Conservation (phyloP, 1,140 invertebrate species). For the Zaprionus nigranus region DNA sequence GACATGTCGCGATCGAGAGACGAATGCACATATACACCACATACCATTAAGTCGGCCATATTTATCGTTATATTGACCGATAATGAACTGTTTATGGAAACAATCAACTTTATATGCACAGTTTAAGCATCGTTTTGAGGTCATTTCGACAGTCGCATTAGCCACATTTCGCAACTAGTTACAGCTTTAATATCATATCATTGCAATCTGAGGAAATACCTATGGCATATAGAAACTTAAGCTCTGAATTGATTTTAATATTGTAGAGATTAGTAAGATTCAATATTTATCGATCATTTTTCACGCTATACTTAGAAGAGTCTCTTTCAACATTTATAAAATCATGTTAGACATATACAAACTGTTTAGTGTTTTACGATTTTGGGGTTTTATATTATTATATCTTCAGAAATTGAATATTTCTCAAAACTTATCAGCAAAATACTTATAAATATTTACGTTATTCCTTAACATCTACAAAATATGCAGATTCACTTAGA, state of each 20-base stretch:
- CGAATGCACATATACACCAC: constrained; percentile 15
- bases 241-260: background rate
- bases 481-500: background rate
- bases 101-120: constrained; percentile 16
- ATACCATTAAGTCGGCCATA: constrained; percentile 25
- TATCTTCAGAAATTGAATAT: no score
- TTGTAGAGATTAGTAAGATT: background rate
- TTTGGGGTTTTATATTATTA: no score
- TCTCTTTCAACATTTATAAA: background rate
- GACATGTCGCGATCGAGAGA: constrained; percentile 13
- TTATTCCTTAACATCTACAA: background rate
- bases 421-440: no score
- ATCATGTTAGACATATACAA: background rate
- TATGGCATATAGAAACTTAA: background rate
- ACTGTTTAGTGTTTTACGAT: background rate
- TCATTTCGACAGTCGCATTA: background rate
- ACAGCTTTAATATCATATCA: background rate
- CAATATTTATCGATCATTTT: background rate
- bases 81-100: constrained; percentile 39
- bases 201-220: background rate
- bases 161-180: constrained; percentile 1
- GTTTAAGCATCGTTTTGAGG: constrained; percentile 14
- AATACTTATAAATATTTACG: background rate
- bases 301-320: no score
- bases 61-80: constrained; percentile 24